Conservation (phyloP, 2,113 vertebrate species). For the Sinocyclocheilus anshuiensis region DNA sequence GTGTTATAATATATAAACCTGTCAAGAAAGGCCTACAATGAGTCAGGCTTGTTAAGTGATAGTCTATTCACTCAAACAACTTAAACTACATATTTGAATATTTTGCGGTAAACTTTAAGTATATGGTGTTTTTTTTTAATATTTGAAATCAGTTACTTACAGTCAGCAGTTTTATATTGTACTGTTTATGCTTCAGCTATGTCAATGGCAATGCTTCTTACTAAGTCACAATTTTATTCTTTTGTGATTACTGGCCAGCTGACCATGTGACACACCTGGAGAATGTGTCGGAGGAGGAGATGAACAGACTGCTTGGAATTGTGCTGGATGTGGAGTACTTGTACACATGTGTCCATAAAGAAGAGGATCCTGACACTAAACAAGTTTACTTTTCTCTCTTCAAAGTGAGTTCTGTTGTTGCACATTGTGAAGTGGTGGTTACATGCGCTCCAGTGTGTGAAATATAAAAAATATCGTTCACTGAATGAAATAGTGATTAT, state of each 20-base stretch:
- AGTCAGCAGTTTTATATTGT: background rate
- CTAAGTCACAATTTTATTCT: background rate
- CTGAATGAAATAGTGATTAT: background rate
- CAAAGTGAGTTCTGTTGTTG: conserved; percentile 81
- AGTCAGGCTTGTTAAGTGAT: background rate
- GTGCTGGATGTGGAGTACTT: conserved; percentile 96
- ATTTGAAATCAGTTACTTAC: background rate
- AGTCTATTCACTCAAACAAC: background rate
- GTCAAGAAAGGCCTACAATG: background rate
- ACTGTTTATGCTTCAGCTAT: background rate
- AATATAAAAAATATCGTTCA: background rate
- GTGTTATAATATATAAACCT: background rate
- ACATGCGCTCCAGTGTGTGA: background rate
- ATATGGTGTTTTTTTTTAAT: background rate
- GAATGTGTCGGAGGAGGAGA: conserved; percentile 94
- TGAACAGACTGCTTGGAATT: conserved; percentile 93
- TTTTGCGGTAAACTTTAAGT: background rate
- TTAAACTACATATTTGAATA: background rate
- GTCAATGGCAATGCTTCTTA: background rate
- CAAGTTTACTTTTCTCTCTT: conserved; percentile 99
- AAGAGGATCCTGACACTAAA: conserved; percentile 98
- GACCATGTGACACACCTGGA: conserved; percentile 97
- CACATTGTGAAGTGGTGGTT: background rate
- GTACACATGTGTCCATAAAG: conserved; percentile 97
- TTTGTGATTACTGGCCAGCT: conserved; percentile 70